Conservation (phyloP, 2,113 vertebrate species). For the Anas platyrhynchos region DNA sequence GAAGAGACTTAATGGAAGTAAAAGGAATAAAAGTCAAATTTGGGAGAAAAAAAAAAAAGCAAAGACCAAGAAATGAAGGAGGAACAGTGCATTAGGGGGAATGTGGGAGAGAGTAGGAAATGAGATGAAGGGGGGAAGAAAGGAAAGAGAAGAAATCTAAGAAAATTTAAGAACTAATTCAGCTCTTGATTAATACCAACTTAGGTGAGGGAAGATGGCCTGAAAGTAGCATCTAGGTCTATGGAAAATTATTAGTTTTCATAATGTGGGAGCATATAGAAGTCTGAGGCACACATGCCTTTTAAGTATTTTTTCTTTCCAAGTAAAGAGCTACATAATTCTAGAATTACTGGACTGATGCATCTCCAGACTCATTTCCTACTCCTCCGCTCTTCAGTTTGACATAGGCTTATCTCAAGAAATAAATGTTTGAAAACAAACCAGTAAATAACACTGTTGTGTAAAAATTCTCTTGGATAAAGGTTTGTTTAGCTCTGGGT, state of each 20-base stretch:
- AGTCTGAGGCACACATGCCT: neutral
- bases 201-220: neutral
- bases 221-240: neutral
- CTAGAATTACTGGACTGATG: neutral
- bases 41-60: neutral
- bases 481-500: conserved; percentile 14
- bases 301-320: neutral
- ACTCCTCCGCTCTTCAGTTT: neutral
- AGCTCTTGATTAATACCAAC: neutral
- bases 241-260: neutral
- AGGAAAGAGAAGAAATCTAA: neutral
- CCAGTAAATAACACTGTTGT: neutral
- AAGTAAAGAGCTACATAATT: neutral
- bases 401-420: neutral
- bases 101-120: neutral
- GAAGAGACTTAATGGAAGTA: neutral
- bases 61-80: neutral
- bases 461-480: neutral
- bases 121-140: neutral
- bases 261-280: neutral
- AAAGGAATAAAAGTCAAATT: neutral
- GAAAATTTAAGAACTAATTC: neutral
- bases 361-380: neutral
- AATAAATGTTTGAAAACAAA: neutral
- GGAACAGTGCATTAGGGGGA: neutral